Percentiles rank a stretch among this genome's conserved stretches.
Evolutionary conservation across 1,140 invertebrate genomes (phyloP).

Genomic region (Drosophila mayri): DNA sequence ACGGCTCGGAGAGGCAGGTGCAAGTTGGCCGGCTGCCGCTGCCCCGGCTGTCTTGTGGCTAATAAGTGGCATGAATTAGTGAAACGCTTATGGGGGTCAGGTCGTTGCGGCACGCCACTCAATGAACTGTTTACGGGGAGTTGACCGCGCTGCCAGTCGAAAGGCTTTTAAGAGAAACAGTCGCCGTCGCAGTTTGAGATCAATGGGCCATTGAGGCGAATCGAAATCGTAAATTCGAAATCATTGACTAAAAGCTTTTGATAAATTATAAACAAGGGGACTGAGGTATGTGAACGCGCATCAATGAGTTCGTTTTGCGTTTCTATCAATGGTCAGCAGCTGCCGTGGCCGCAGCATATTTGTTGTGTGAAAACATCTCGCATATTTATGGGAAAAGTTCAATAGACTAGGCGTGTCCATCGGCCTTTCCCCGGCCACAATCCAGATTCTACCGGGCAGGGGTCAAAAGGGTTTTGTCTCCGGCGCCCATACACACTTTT

Average conservation of each 20-base stretch:
- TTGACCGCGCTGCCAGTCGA: slow-evolving; percentile 30
- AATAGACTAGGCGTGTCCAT: slow-evolving; percentile 64
- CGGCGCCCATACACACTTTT: slow-evolving; percentile 31
- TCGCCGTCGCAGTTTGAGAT: slow-evolving; percentile 49
- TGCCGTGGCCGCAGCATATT: slow-evolving; percentile 60
- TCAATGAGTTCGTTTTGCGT: slow-evolving; percentile 59
- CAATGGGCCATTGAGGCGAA: slow-evolving; percentile 74
- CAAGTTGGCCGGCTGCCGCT: slow-evolving; percentile 50
- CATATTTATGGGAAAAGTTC: slow-evolving; percentile 69
- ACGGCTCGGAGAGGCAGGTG: slow-evolving; percentile 67
- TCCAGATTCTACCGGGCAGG: slow-evolving; percentile 40
- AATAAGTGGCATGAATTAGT: slow-evolving; percentile 83
- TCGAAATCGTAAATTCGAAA: slow-evolving; percentile 79
- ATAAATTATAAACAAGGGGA: slow-evolving; percentile 69
- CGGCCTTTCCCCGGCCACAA: slow-evolving; percentile 58
- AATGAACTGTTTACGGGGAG: slow-evolving; percentile 68
- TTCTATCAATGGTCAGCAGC: slow-evolving; percentile 66
- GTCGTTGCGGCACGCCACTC: slow-evolving; percentile 65
- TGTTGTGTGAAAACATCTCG: slow-evolving; percentile 73
- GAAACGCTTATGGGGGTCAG: slow-evolving; percentile 76
- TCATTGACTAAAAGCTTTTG: slow-evolving; percentile 83
- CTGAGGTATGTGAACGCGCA: slow-evolving; percentile 35
- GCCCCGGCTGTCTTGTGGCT: slow-evolving; percentile 56
- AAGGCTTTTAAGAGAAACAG: slow-evolving; percentile 65
- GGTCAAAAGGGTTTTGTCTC: slow-evolving; percentile 64